These are phyloP conservation scores for Argynnis bischoffii DNA, from an alignment of 2,888 invertebrate species.

Conservation along the genomic window DNA sequence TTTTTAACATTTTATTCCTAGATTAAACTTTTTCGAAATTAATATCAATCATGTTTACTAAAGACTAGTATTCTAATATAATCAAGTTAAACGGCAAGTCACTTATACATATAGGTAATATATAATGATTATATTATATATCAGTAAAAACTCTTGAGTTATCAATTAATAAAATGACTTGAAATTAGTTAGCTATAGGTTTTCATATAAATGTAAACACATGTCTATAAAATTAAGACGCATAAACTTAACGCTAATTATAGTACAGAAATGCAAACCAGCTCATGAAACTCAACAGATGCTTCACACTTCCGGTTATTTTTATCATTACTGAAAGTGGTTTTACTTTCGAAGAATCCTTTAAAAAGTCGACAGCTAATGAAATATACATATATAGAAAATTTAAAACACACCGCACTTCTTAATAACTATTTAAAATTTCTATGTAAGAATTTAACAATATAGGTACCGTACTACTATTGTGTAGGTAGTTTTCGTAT, in stretches of 20 bases:
- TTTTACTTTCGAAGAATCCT: constrained; percentile 26
- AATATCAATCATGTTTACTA: too few relatives aligned
- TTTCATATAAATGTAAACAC: constrained; percentile 1
- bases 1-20: constrained; percentile 18
- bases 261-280: constrained; percentile 35
- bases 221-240: constrained; percentile 12
- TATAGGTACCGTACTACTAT: not conserved
- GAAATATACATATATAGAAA: not conserved
- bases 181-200: not conserved
- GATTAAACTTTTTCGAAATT: too few relatives aligned
- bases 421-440: not conserved
- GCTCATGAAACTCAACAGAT: constrained; percentile 44
- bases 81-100: not conserved
- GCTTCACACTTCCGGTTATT: constrained; percentile 46
- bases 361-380: constrained; percentile 12
- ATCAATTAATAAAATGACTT: too few relatives aligned
- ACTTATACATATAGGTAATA: not conserved
- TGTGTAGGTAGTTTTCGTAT: too few relatives aligned
- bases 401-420: not conserved
- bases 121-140: not conserved
- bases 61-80: too few relatives aligned
- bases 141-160: too few relatives aligned
- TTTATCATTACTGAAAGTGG: constrained; percentile 45
- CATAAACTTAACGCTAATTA: constrained; percentile 37
- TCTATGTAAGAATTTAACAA: not conserved